These are phyloP conservation scores for Vulpes lagopus DNA, from an alignment of 2,113 vertebrate species.

Conservation along the genomic window DNA sequence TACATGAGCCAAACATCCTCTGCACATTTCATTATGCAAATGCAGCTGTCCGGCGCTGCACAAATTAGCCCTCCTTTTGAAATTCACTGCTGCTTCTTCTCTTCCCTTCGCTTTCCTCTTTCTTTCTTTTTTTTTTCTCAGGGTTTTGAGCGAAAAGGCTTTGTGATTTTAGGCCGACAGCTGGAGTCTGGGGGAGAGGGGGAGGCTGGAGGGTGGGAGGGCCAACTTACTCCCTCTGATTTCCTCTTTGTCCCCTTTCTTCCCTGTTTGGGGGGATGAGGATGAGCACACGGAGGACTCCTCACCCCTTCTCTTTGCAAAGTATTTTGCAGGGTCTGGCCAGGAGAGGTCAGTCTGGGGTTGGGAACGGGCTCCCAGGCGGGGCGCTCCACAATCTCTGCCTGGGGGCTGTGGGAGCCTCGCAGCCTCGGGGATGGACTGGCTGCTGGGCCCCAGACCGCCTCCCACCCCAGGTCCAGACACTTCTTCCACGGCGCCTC, in stretches of 20 bases:
- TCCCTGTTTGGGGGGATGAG: neutral
- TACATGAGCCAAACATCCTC: constrained; percentile 86
- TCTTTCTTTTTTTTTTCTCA: constrained; percentile 29
- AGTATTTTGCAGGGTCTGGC: constrained; percentile 67
- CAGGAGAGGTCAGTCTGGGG: constrained; percentile 80
- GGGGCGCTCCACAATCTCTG: neutral
- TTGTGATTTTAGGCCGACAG: constrained; percentile 76
- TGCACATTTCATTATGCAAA: constrained; percentile 87
- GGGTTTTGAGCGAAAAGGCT: constrained; percentile 67
- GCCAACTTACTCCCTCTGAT: neutral
- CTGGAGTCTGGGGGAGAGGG: constrained; percentile 61
- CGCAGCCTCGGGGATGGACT: neutral
- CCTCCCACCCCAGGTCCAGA: neutral
- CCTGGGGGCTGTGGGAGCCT: neutral
- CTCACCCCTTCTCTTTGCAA: neutral
- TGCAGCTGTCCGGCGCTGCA: constrained; percentile 62
- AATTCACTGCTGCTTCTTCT: constrained; percentile 60
- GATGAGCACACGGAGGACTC: neutral
- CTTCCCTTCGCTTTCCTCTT: constrained; percentile 41
- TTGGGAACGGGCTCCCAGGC: constrained; percentile 41
- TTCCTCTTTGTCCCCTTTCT: constrained; percentile 19
- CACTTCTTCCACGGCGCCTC: neutral
- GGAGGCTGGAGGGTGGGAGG: constrained; percentile 35
- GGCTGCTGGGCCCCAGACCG: neutral
- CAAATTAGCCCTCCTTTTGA: constrained; percentile 84